Conservation (phyloP, 2,888 invertebrate species). For the Habrosyne pyritoides region DNA sequence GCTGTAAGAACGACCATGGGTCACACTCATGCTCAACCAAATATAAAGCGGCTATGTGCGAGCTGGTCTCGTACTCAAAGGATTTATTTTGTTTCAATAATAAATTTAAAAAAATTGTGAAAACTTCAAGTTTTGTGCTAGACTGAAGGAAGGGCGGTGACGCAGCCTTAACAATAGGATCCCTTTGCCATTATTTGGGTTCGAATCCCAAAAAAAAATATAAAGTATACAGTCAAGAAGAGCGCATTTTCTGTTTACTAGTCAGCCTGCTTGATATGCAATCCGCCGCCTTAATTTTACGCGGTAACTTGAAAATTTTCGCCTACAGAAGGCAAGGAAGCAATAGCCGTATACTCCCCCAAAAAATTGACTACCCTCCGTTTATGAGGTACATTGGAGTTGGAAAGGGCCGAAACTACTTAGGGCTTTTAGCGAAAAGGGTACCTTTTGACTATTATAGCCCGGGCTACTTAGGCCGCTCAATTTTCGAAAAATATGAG, state of each 20-base stretch:
- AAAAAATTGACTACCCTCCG: constrained; percentile 53
- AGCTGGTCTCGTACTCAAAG: no score
- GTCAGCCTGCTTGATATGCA: constrained; percentile 31
- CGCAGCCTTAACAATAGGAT: no score
- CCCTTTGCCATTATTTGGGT: no score
- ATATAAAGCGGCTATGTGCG: no score
- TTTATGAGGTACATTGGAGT: constrained; percentile 46
- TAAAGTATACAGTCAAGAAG: no score
- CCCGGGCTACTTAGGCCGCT: constrained; percentile 38
- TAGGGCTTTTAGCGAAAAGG: constrained; percentile 54
- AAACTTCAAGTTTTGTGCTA: no score
- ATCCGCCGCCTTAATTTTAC: constrained; percentile 32
- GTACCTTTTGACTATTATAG: constrained; percentile 49
- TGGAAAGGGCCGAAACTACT: constrained; percentile 51
- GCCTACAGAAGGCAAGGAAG: constrained; percentile 19
- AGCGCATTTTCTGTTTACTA: not conserved
- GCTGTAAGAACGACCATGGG: no score
- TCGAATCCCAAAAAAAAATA: no score
- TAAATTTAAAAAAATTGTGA: no score
- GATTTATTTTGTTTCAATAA: no score
- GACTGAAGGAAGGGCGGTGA: no score
- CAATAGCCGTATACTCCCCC: constrained; percentile 35
- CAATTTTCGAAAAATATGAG: constrained; percentile 35
- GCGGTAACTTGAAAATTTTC: constrained; percentile 12
- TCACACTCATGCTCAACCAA: no score